Evolutionary conservation across 1,140 invertebrate species (phyloP), one percentile per base, ranked within the genome.

Genomic region (Phymorhynchus buccinoides): DNA sequence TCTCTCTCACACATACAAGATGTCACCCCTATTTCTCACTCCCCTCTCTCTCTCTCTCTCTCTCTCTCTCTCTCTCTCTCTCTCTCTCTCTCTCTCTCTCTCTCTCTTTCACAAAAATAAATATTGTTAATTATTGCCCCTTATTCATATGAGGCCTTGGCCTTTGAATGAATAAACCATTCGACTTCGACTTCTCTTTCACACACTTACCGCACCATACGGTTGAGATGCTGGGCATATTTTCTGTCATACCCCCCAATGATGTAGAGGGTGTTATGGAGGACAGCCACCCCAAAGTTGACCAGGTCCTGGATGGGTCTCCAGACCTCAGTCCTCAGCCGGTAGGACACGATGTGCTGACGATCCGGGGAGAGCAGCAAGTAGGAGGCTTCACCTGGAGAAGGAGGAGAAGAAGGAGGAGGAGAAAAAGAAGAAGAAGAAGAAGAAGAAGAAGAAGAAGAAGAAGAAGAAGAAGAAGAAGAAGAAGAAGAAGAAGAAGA

Each of bases 211-310:
- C 89, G 88, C 14, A 88, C 71, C n/a, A 90, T 84, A 35, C 84
- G 84, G 22, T 79, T 87, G 1, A 89, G 71, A 56, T 86, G 85
- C 79, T 71, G 85, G 22, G 88, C 87, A 22, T 81, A 77, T 1
- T 18, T 68, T 30, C 83, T 85, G 73, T 90, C 84, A 37, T 86
- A 90, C 22, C 90, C 90, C 35, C 90, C 90, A 48, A 91, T 87
- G 66, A 91, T 86, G 83, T 89, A 91, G 12, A 91, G 83, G 37
- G 83, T 48, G 30, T 89, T 89, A 22, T 88, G 71, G 12, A 88
- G 62, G 27, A 89, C 89, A 7, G 87, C 88, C 0, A 88, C 86
- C 2, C 88, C 89, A 86, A 91, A 91, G 73, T 91, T 85, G 56
- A 73, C 86, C 7, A 91, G 41, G 30, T 88, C 85, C 62, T 83